Base-by-base conservation (phyloP, 2,113 vertebrate species). In the Polyodon spathula region DNA sequence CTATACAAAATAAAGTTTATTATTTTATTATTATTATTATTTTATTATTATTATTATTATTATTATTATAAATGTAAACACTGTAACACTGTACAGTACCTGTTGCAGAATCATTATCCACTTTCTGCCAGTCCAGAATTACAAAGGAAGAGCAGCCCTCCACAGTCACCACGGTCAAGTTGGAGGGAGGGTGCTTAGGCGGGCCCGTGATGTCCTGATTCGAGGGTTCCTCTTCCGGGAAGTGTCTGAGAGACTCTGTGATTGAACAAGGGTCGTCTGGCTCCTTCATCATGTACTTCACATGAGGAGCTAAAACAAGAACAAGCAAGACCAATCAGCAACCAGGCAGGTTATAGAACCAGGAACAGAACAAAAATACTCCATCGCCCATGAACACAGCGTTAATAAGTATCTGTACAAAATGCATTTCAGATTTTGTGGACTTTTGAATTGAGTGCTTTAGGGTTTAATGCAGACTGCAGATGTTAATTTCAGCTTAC, bases 101-200 rank as follows among this genome's bases (percentile, higher is more conserved):
- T 76, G 81, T 94, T 61, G 94, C 81, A 1, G 86, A 93, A 59
- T 96, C 94, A 41, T 99, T 99, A 63, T 90, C 81, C 11, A 88
- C 73, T 64, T 90, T 90, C 51, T 95, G 76, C 96, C 96, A 99
- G 71, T 95, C 92, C 40, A 99, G 43, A 70, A 99, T 93, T 74
- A 99, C 81, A 0, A 99, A 99, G 2, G 92, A 92, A 0, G 95
- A 81, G 63, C 96, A 99, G 7, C 96, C 96, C 64, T 99, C 96
- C 61, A 99, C 95, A 0, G 94, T 97, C 51, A 98, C 86, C 73
- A 99, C 90, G 0, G 95, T 99, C 71, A 99, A 77, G 65, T 99
- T 99, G 59, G 92, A 89, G 11, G 94, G 95, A 39, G 93, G 87
- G 17, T 83, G 75, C 44, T 86, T 86, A 0, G 96, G 95, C 53